Evolutionary conservation across 2,888 invertebrate species (phyloP), one percentile per base, ranked within the genome.

Genomic region (Alcis repandata): DNA sequence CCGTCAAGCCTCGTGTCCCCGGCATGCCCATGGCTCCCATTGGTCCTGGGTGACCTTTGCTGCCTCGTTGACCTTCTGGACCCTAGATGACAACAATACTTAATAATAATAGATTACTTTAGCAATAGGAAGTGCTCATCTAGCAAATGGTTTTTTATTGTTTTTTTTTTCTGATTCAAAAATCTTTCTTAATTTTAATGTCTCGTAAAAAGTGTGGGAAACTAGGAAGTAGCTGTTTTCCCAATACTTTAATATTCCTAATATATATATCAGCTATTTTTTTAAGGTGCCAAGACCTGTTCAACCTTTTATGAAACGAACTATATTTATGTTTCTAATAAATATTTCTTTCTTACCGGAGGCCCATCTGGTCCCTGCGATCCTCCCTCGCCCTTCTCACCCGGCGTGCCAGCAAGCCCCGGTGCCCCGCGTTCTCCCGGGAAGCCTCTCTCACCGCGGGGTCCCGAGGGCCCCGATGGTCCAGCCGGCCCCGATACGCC

Each of bases 391-490:
- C 96, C 96, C 75, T 95, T 94, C 33, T 94, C 90, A 51, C 97
- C 97, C 1, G 94, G 81, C 0, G 91, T 73, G n/a, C 97, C 97
- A 20, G 95, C 94, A 60, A 94, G 93, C 2, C 97, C 97, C 13
- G 95, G 90, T 0, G 95, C 89, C 1, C 97, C 97, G 69, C 97
- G 91, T 79, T 97, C 97, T 6, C 97, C 97, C 3, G 96, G 95
- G 80, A 96, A 96, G 2, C 97, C 97, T 80, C 95, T 85, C 73
- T 95, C 95, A 0, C 96, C 96, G 32, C 95, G 90, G 2, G 95
- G 93, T 10, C 96, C 96, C 1, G 93, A 84, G 0, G 93, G 85
- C 0, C 96, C 96, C 0, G 94, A 88, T 0, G 94, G 92, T 0
- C 96, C 96, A 1, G 92, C 85, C 0, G 94, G 94, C 0, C 97